phyloP scores from a whole-genome alignment of 2,797 vertebrate genomes.

The Petrocephalus sullivani region DNA sequence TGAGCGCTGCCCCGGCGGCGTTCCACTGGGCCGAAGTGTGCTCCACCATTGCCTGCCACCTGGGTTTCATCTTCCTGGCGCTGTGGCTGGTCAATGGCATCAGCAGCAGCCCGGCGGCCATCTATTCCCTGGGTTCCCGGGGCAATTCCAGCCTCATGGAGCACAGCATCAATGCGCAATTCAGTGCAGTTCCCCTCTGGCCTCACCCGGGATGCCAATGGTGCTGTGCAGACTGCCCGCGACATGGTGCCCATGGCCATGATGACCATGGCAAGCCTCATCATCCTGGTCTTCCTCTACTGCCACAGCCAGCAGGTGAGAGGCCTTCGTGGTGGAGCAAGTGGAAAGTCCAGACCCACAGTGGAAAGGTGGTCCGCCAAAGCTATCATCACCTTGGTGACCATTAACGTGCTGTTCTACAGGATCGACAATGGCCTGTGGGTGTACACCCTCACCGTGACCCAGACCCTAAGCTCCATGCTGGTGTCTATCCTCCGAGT shows the following conservation, averaged over 20 bases:
- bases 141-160: conserved; percentile 37
- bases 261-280: conserved; percentile 58
- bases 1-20: conserved; percentile 59
- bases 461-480: conserved; percentile 51
- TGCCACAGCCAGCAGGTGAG: conserved; percentile 57
- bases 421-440: conserved; percentile 65
- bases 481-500: conserved; percentile 62
- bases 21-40: conserved; percentile 51
- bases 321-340: conserved; percentile 39
- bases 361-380: conserved; percentile 57
- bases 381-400: conserved; percentile 58
- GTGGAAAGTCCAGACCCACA: conserved; percentile 29
- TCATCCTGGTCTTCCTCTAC: conserved; percentile 61
- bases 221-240: conserved; percentile 53
- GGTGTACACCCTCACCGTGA: conserved; percentile 64
- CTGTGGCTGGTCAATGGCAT: conserved; percentile 60
- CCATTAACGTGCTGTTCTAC: conserved; percentile 59
- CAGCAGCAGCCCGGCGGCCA: conserved; percentile 42
- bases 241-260: conserved; percentile 64
- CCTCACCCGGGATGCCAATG: conserved; percentile 47
- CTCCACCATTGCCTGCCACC: conserved; percentile 32
- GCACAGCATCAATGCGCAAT: conserved; percentile 56
- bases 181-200: conserved; percentile 56
- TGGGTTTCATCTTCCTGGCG: conserved; percentile 49
- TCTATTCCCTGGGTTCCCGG: conserved; percentile 46